phyloP scores from a whole-genome alignment of 2,797 vertebrate species.

The Meda fulgida region DNA sequence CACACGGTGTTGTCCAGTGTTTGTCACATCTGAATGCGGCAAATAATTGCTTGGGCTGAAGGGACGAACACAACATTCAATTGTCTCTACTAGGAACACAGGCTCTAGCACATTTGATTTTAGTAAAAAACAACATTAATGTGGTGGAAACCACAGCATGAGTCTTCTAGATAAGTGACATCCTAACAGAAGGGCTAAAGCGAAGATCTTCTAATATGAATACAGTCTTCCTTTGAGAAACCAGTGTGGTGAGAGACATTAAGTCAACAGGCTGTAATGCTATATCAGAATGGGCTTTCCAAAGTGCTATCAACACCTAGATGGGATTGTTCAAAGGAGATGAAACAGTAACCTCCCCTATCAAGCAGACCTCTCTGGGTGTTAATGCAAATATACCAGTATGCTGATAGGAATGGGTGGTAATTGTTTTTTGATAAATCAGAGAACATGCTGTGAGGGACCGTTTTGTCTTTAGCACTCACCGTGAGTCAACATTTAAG shows the following conservation, averaged over 20 bases:
- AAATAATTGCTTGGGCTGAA: conserved; percentile 3
- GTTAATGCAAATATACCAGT: conserved; percentile 48
- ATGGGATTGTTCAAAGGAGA: conserved; percentile 19
- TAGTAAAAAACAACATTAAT: background rate
- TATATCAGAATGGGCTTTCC: background rate
- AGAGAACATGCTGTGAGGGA: conserved; percentile 12
- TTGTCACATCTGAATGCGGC: background rate
- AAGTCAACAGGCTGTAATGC: conserved; percentile 22
- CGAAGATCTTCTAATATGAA: conserved; percentile 1
- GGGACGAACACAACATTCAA: background rate
- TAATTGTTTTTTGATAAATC: conserved; percentile 48
- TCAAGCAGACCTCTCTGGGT: conserved; percentile 34
- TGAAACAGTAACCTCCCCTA: conserved; percentile 19
- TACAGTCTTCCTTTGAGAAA: conserved; percentile 29
- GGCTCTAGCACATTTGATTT: background rate
- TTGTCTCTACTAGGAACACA: background rate
- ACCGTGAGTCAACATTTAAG: background rate
- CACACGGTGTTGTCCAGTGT: conserved; percentile 48
- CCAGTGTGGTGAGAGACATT: background rate
- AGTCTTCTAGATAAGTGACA: background rate
- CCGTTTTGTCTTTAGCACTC: background rate
- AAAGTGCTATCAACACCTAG: conserved; percentile 34
- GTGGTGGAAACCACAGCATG: background rate
- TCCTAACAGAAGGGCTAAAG: background rate
- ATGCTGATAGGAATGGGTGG: conserved; percentile 36